Conservation (phyloP, 2,888 invertebrate species). For the Acleris cristana region DNA sequence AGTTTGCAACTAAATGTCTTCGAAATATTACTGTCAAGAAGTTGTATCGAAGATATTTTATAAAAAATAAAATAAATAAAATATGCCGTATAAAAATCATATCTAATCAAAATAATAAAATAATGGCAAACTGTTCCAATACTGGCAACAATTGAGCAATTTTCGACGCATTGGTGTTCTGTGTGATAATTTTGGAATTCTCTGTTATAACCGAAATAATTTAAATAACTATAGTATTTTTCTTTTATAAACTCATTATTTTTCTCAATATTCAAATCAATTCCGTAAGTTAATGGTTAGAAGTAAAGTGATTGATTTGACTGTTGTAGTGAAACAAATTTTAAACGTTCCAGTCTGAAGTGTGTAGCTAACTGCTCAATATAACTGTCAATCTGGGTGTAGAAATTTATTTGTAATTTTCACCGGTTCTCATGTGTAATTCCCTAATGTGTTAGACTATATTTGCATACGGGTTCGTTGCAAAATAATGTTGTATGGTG, state of each 20-base stretch:
- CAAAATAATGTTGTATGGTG: conserved; percentile 81
- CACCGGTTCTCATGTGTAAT: conserved; percentile 81
- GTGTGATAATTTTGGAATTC: conserved; percentile 65
- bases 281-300: conserved; percentile 46
- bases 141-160: conserved; percentile 56
- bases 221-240: conserved; percentile 57
- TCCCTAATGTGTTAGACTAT: conserved; percentile 77
- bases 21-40: not conserved
- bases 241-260: conserved; percentile 49
- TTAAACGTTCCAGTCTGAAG: conserved; percentile 84
- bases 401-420: conserved; percentile 84
- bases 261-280: conserved; percentile 56
- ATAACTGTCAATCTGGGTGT: conserved; percentile 83
- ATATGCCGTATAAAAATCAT: no score
- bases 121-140: conserved; percentile 19
- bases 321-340: conserved; percentile 81
- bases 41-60: not conserved
- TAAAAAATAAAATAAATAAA: no score
- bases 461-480: conserved; percentile 68
- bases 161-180: conserved; percentile 65
- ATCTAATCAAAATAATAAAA: not conserved
- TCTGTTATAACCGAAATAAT: conserved; percentile 71
- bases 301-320: conserved; percentile 75
- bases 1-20: no score
- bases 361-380: conserved; percentile 79